Evolutionary conservation across 1,140 invertebrate genomes (phyloP).

Genomic region (Diachasma alloeum): DNA sequence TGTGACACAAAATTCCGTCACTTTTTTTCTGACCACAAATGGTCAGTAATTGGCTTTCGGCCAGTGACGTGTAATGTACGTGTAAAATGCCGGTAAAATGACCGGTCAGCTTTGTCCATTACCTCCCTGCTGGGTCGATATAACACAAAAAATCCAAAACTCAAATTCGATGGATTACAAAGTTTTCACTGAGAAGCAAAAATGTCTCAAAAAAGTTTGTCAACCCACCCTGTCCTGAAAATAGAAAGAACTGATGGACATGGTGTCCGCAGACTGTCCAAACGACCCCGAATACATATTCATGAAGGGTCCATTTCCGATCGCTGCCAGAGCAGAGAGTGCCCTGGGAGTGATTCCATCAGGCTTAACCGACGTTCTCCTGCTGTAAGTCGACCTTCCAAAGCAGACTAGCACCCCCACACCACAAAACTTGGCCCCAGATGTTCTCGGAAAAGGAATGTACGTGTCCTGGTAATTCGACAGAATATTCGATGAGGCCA

Average conservation of each 20-base stretch:
- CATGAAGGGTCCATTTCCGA: constrained; percentile 59
- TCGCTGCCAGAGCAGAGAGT: constrained; percentile 76
- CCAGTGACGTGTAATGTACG: no score
- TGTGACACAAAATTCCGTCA: no score
- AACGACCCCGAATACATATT: constrained; percentile 65
- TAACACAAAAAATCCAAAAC: no score
- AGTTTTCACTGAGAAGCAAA: no score
- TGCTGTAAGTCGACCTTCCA: constrained; percentile 78
- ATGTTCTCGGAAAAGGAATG: constrained; percentile 93
- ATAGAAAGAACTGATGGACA: constrained; percentile 79
- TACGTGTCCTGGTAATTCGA: constrained; percentile 75
- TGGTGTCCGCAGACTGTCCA: constrained; percentile 64
- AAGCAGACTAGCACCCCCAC: constrained; percentile 81
- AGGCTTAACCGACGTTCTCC: constrained; percentile 73
- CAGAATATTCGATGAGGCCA: constrained; percentile 54
- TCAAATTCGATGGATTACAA: no score
- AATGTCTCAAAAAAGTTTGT: constrained; percentile 9
- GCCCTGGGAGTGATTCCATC: constrained; percentile 80
- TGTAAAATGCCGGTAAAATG: no score
- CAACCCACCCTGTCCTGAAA: constrained; percentile 77
- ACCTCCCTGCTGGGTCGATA: no score
- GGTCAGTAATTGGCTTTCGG: no score
- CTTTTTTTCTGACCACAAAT: no score
- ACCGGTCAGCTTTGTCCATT: no score
- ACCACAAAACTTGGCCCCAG: constrained; percentile 91